A percentile compares a stretch with the other conserved stretches of the same genome.
These are phyloP conservation scores for Eurypyga helias DNA, from an alignment of 2,113 vertebrate species.

Conservation along the genomic window DNA sequence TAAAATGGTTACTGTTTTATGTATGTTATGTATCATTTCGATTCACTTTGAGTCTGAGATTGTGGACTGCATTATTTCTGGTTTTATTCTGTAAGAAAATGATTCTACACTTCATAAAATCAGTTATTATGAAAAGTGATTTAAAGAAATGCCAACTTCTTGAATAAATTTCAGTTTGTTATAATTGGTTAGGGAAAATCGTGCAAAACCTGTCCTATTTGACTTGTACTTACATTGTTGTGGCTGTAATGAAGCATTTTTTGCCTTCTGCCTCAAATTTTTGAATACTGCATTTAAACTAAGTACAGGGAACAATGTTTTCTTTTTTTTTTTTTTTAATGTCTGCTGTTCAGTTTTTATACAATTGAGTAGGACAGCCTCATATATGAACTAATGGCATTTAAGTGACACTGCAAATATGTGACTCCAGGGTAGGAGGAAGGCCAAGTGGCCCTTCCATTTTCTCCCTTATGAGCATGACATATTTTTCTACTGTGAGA, in stretches of 20 bases:
- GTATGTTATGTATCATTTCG: neutral
- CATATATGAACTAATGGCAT: neutral
- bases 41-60: neutral
- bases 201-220: neutral
- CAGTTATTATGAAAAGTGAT: neutral
- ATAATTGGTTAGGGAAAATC: neutral
- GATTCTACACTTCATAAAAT: neutral
- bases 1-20: neutral
- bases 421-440: neutral
- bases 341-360: neutral
- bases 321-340: neutral
- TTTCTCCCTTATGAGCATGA: neutral
- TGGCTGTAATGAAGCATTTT: neutral
- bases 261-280: neutral
- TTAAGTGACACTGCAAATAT: neutral
- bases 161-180: neutral
- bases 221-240: neutral
- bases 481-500: neutral
- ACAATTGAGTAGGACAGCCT: neutral
- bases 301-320: neutral
- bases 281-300: neutral
- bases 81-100: neutral
- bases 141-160: neutral
- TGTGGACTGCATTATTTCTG: neutral
- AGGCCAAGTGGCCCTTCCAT: neutral